These are phyloP conservation scores for Trachelipus rathkii DNA, from an alignment of 1,140 invertebrate genomes.

Conservation along the genomic window DNA sequence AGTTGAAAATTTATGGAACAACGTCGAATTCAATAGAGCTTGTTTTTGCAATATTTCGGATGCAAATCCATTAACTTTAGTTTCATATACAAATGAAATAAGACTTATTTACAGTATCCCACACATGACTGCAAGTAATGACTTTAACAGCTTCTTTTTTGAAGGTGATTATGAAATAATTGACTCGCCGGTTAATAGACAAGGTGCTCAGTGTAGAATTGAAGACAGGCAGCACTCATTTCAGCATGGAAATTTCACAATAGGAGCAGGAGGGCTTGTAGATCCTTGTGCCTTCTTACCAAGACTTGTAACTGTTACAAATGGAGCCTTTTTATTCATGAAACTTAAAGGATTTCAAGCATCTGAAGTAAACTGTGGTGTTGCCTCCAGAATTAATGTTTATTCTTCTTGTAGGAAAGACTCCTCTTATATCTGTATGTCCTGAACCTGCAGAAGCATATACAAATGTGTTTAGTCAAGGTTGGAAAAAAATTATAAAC, in stretches of 20 bases:
- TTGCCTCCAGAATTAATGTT: constrained; percentile 42
- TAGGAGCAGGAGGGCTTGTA: constrained; percentile 40
- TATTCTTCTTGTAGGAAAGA: constrained; percentile 31
- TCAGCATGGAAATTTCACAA: constrained; percentile 39
- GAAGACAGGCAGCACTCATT: constrained; percentile 30
- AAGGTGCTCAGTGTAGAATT: constrained; percentile 26
- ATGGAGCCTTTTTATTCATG: constrained; percentile 40
- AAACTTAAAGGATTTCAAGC: constrained; percentile 39
- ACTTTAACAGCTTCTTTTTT: constrained; percentile 40
- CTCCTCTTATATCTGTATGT: constrained; percentile 40
- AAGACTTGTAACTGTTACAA: constrained; percentile 33
- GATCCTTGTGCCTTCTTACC: constrained; percentile 38
- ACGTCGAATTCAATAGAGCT: constrained; percentile 30
- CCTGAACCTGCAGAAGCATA: constrained; percentile 38
- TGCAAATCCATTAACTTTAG: constrained; percentile 29
- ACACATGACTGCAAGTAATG: constrained; percentile 37
- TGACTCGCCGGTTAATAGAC: constrained; percentile 17
- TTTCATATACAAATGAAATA: constrained; percentile 38
- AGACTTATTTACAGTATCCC: constrained; percentile 36
- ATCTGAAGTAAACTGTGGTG: constrained; percentile 31
- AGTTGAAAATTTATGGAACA: constrained; percentile 35
- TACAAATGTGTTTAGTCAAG: constrained; percentile 39
- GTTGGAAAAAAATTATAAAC: constrained; percentile 27
- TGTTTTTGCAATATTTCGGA: constrained; percentile 38
- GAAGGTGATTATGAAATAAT: constrained; percentile 40